Base-by-base conservation (phyloP, 2,888 invertebrate species). In the Azorinus chamasolen region DNA sequence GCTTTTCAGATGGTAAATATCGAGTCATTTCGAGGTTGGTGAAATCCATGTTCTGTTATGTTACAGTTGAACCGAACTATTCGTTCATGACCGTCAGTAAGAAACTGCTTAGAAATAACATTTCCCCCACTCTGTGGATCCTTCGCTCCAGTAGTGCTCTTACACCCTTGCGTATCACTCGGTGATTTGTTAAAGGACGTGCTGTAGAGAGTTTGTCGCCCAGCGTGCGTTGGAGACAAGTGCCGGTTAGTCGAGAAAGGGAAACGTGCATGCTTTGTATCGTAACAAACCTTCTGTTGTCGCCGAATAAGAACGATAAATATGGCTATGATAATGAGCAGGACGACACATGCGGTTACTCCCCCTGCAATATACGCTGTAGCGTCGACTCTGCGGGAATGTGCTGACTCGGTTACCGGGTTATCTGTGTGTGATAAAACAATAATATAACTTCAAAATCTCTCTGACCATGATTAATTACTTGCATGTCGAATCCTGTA, bases 41-140 rank as follows among this genome's bases (percentile, higher is more conserved):
- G 79, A 50, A 69, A 73, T 22, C 71, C 81, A 54, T 77, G 59
- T 32, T 81, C 32, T n/a, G 79, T 75, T 4, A 80, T 68, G 20
- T 78, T 75, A 53, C 80, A 78, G 57, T 80, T 76, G 46, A 78
- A 83, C 54, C 61, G 69, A n/a, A 76, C 59, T n/a, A 70, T 50
- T 48, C 65, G 57, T 27, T 70, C 57, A 18, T 68, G 50, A 41
- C 74, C 74, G 45, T 74, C 74, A 8, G 74, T 74, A 16, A 68
- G 25, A 58, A 63, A 68, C 63, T 74, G 66, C 20, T 45, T 63
- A 5, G 74, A 27, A 59, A 59, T 27, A 4, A 27, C n/a, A 25
- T 53, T 20, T 5, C 53, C 32, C 14, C 27, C 18, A 18, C 12
- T 3, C 10, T 20, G 18, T 50, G 4, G 10, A 6, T 32, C 32